Conservation (phyloP, 2,888 invertebrate species). For the Polyploca ridens region DNA sequence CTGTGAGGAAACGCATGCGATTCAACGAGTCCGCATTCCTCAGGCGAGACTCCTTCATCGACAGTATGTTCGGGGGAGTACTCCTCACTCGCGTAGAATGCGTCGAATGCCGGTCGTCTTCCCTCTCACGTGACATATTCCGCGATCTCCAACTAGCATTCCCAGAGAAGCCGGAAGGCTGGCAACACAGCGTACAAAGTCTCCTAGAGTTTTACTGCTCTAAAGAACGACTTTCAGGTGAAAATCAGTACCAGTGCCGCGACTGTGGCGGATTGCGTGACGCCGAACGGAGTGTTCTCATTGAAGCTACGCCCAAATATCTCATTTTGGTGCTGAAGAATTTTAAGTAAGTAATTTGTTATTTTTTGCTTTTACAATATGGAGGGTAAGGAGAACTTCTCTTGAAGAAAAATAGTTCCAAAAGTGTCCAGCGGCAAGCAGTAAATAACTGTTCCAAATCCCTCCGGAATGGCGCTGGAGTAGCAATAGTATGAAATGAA, state of each 20-base stretch:
- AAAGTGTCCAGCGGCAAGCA: too few species aligned
- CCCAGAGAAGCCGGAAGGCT: slow-evolving; percentile 82
- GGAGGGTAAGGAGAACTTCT: too few species aligned
- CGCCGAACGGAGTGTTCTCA: slow-evolving; percentile 85
- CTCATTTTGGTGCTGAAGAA: slow-evolving; percentile 92
- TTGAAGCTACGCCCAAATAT: slow-evolving; percentile 90
- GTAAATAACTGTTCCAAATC: background rate
- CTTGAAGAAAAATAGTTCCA: background rate
- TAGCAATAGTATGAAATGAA: too few species aligned
- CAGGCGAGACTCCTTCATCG: slow-evolving; percentile 76
- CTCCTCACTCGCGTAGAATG: slow-evolving; percentile 90
- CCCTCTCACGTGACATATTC: slow-evolving; percentile 90
- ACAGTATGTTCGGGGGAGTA: slow-evolving; percentile 91
- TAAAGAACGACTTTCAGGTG: slow-evolving; percentile 90
- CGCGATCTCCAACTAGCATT: slow-evolving; percentile 92
- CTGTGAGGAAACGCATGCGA: slow-evolving; percentile 58
- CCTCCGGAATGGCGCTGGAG: too few species aligned
- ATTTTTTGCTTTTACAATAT: background rate
- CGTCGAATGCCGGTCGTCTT: slow-evolving; percentile 88
- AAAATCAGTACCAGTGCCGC: slow-evolving; percentile 92
- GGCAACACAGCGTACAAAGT: slow-evolving; percentile 88
- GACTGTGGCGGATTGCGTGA: slow-evolving; percentile 90
- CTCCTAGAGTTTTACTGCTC: slow-evolving; percentile 91
- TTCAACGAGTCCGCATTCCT: slow-evolving; percentile 46
- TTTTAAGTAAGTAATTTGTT: slow-evolving; percentile 82